These are phyloP conservation scores for Brachionus asplanchnoidis DNA, from an alignment of 1,140 invertebrate species.

Conservation along the genomic window DNA sequence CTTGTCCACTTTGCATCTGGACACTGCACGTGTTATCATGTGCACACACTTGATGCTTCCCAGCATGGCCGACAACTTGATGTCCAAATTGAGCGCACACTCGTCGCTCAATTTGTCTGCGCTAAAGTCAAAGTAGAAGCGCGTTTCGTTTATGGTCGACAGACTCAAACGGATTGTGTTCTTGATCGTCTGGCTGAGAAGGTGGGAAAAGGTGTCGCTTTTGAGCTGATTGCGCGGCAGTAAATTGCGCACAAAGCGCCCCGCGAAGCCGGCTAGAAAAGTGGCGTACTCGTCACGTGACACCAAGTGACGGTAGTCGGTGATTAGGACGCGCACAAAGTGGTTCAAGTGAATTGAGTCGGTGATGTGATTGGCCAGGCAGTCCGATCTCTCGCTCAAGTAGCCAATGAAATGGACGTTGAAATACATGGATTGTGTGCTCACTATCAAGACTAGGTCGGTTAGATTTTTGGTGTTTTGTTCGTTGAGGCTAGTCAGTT, in stretches of 20 bases:
- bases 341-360: background rate
- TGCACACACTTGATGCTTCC: background rate
- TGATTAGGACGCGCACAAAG: background rate
- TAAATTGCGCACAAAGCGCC: background rate
- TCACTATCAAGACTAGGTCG: background rate
- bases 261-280: background rate
- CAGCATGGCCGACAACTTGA: background rate
- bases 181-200: background rate
- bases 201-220: background rate
- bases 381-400: background rate
- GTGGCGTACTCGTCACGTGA: background rate
- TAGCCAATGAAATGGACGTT: background rate
- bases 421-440: background rate
- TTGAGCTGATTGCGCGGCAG: background rate
- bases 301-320: constrained; percentile 11
- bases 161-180: background rate
- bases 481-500: background rate
- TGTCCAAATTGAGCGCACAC: background rate
- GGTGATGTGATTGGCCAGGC: background rate
- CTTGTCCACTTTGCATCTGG: background rate
- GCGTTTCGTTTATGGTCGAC: constrained; percentile 8
- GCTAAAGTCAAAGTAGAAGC: constrained; percentile 17
- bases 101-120: background rate
- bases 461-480: background rate
- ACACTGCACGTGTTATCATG: background rate